Evolutionary conservation across 23 tunicate genomes (phyloP), one percentile per base, ranked within the genome.

Genomic region (Halocynthia roretzi): DNA sequence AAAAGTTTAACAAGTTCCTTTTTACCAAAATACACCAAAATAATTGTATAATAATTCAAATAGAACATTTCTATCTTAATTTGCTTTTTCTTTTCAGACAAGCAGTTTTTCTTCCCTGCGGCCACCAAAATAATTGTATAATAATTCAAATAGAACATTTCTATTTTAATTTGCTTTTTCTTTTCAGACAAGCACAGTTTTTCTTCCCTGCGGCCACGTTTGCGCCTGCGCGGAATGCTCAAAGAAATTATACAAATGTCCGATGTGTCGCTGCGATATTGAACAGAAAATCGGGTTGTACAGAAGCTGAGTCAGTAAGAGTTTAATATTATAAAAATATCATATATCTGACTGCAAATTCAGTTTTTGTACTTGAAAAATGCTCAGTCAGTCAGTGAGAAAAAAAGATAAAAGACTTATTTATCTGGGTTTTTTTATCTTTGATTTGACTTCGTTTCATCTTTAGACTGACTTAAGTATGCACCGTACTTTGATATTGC

Each of bases 191-290:
- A 86, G 85, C 75, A 31, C 72, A n/a, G 78, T 92, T 6, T 79
- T 92, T 66, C 78, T 92, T 19, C 98, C 91, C 61, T 92, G 98
- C 57, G 98, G 98, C 9, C 98, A 92, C 85, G 98, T 92, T 67
- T 92, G 98, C 54, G 63, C 85, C 4, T 92, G 98, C 76, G 71
- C n/a, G 75, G 67, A 49, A 17, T 92, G 98, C 70, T 50, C 91
- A 10, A 22, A 73, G 21, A 50, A 53, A 9, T 80, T 92, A 17
- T 57, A 67, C 55, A 68, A 62, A 50, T 92, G 98, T 48, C 98
- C 98, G 54, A 92, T 92, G 91, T 92, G 98, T 56, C 84, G 98
- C 31, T 48, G 81, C 23, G 78, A 79, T 49, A 78, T 92, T 67
- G 68, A 75, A 12, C 98, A 92, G 68, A 92, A 92, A 61, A 72